phyloP scores from a whole-genome alignment of 2,888 invertebrate species.

The Dicyrtoma fusca region DNA sequence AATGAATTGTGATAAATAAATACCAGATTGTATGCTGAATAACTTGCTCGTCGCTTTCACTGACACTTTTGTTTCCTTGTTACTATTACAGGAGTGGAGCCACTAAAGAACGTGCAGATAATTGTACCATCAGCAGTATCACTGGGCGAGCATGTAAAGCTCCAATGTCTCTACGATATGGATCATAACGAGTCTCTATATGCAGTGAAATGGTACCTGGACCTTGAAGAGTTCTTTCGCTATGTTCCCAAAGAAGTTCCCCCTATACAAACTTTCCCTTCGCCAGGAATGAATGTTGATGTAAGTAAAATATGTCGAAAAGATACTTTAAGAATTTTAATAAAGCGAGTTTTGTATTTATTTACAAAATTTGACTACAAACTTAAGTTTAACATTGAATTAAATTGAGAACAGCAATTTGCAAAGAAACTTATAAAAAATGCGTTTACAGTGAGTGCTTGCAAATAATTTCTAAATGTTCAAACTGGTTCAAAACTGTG shows the following conservation, averaged over 20 bases:
- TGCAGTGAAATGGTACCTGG: conserved; percentile 82
- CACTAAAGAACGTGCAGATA: conserved; percentile 70
- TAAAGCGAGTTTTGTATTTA: too few species aligned
- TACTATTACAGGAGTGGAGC: conserved; percentile 52
- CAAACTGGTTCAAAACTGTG: too few species aligned
- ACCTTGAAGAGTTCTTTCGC: conserved; percentile 75
- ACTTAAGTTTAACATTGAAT: background rate
- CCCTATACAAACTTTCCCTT: conserved; percentile 72
- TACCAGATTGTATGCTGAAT: too few species aligned
- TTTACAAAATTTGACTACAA: background rate
- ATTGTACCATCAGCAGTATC: conserved; percentile 73
- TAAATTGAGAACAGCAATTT: too few species aligned
- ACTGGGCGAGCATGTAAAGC: conserved; percentile 69
- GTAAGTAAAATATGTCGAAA: too few species aligned
- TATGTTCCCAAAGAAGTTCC: conserved; percentile 79
- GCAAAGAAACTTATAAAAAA: too few species aligned
- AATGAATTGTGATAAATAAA: too few species aligned
- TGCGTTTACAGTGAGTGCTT: too few species aligned
- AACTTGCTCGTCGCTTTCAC: too few species aligned
- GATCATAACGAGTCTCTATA: conserved; percentile 72
- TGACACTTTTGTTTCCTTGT: too few species aligned
- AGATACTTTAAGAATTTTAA: too few species aligned
- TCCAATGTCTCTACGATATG: conserved; percentile 75
- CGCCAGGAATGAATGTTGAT: conserved; percentile 75
- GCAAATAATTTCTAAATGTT: too few species aligned